Percentiles rank a stretch among this genome's conserved stretches.
Evolutionary conservation across 2,113 vertebrate species (phyloP).

Genomic region (Grammomys surdaster): DNA sequence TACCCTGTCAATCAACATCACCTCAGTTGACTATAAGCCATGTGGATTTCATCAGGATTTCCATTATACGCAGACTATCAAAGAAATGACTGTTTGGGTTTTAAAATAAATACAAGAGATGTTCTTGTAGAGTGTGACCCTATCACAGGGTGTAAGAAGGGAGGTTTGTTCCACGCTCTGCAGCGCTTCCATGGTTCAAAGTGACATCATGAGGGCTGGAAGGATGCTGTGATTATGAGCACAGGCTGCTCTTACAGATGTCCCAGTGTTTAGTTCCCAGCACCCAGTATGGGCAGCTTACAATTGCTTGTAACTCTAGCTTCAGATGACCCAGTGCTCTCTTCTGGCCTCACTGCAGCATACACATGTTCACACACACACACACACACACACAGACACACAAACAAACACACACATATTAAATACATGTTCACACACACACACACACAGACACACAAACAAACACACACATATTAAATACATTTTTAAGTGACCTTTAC

Average conservation of each 20-base stretch:
- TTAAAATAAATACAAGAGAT: slow-evolving; percentile 44
- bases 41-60: slow-evolving; percentile 78
- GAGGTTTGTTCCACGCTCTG: background rate
- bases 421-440: background rate
- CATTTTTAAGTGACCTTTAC: background rate
- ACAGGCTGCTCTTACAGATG: background rate
- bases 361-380: background rate
- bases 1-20: slow-evolving; percentile 68
- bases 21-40: slow-evolving; percentile 61
- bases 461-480: background rate
- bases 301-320: background rate
- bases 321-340: background rate
- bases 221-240: background rate
- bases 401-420: background rate
- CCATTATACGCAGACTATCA: slow-evolving; percentile 66
- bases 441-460: background rate
- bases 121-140: slow-evolving; percentile 40
- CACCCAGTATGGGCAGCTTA: background rate
- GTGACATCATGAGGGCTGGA: background rate
- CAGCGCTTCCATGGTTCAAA: background rate
- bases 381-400: background rate
- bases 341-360: background rate
- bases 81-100: slow-evolving; percentile 59
- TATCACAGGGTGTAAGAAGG: background rate
- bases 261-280: background rate